Conservation (phyloP, 2,113 vertebrate genomes). For the Protobothrops mucrosquamatus region DNA sequence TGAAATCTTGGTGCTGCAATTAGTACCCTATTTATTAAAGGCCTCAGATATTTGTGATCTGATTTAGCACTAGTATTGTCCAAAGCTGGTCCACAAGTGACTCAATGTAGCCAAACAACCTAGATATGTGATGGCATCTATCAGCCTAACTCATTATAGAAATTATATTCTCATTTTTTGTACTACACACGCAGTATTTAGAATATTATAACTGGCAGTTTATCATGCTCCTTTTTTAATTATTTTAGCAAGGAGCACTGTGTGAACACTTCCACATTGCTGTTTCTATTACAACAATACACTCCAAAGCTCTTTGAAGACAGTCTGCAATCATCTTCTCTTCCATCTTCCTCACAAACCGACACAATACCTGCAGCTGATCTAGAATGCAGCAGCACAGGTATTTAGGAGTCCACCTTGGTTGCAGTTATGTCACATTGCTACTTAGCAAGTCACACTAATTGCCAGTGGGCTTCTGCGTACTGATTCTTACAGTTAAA, state of each 20-base stretch:
- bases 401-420: neutral
- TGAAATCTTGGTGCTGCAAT: neutral
- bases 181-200: neutral
- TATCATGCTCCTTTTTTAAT: neutral
- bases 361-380: neutral
- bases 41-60: neutral
- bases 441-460: neutral
- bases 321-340: neutral
- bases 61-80: neutral
- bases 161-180: neutral
- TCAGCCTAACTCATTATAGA: neutral
- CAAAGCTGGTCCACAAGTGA: neutral
- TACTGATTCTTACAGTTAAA: neutral
- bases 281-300: neutral
- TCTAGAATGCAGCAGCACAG: neutral
- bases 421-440: neutral
- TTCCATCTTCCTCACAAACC: neutral
- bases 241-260: neutral
- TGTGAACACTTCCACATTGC: neutral
- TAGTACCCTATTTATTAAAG: neutral
- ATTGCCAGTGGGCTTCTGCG: neutral
- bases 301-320: neutral
- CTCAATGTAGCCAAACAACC: neutral
- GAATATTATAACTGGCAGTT: neutral
- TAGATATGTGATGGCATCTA: neutral